Percentiles rank a stretch among this genome's conserved stretches.
Conservation (phyloP, 2,888 invertebrate species). For the Pristionchus exspectatus region DNA sequence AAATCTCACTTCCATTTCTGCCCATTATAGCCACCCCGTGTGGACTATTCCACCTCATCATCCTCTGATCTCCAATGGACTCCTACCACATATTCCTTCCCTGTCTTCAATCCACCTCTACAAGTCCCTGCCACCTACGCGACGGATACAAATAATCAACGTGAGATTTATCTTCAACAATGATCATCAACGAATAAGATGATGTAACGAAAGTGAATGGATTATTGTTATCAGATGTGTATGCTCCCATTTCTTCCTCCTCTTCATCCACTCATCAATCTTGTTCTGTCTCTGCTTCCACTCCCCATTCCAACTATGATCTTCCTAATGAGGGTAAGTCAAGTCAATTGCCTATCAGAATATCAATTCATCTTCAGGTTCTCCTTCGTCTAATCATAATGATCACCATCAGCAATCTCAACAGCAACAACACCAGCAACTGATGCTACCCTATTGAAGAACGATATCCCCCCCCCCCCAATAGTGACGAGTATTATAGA, state of each 20-base stretch:
- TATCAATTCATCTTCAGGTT: background rate
- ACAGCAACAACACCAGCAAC: background rate
- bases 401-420: slow-evolving; percentile 4
- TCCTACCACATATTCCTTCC: slow-evolving; percentile 32
- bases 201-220: too few relatives aligned
- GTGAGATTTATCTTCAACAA: too few relatives aligned
- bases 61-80: slow-evolving; percentile 32
- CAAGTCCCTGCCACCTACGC: background rate
- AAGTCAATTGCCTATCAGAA: background rate
- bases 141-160: background rate
- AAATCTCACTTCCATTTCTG: background rate
- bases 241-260: background rate
- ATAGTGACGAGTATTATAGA: slow-evolving; percentile 8
- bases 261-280: slow-evolving; percentile 24
- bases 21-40: background rate
- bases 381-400: background rate
- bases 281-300: background rate
- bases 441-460: slow-evolving; percentile 2
- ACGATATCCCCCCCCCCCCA: background rate
- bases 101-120: slow-evolving; percentile 19
- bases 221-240: background rate
- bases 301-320: background rate
- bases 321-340: background rate
- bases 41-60: background rate
- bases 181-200: too few relatives aligned